Conservation (phyloP, 2,797 vertebrate species). For the Euphonia xanthogaster region DNA sequence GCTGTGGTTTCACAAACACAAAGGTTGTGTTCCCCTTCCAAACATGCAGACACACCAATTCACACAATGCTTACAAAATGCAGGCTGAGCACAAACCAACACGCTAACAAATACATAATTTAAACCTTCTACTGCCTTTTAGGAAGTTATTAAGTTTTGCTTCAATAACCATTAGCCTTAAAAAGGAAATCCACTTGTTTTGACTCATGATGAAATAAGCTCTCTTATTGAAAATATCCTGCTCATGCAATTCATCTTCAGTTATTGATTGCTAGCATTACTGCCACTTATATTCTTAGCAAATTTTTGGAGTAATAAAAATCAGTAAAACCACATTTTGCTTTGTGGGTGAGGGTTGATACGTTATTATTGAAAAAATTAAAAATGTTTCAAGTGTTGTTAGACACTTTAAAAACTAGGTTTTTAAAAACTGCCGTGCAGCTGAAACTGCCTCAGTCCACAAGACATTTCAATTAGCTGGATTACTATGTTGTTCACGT, state of each 20-base stretch:
- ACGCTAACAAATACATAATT: accelerated
- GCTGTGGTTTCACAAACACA: not conserved
- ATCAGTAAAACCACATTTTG: not conserved
- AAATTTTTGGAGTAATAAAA: not conserved
- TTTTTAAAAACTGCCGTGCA: not conserved
- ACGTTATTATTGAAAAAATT: not conserved
- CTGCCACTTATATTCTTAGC: not conserved
- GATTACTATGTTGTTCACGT: not conserved
- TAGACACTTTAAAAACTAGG: not conserved
- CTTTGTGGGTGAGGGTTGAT: not conserved
- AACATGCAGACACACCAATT: not conserved
- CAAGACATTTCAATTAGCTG: not conserved
- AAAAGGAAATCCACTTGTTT: not conserved
- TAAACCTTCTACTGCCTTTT: not conserved
- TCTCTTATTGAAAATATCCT: not conserved
- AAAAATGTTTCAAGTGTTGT: not conserved
- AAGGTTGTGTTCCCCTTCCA: not conserved
- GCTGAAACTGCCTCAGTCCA: not conserved
- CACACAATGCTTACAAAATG: not conserved
- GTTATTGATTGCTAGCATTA: not conserved
- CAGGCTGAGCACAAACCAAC: not conserved
- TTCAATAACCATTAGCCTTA: not conserved
- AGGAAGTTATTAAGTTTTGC: not conserved
- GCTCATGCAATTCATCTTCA: not conserved
- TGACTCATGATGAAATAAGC: not conserved